Evolutionary conservation across 2,888 invertebrate genomes (phyloP), one percentile per base, ranked within the genome.

Genomic region (Tachystola acroxantha): DNA sequence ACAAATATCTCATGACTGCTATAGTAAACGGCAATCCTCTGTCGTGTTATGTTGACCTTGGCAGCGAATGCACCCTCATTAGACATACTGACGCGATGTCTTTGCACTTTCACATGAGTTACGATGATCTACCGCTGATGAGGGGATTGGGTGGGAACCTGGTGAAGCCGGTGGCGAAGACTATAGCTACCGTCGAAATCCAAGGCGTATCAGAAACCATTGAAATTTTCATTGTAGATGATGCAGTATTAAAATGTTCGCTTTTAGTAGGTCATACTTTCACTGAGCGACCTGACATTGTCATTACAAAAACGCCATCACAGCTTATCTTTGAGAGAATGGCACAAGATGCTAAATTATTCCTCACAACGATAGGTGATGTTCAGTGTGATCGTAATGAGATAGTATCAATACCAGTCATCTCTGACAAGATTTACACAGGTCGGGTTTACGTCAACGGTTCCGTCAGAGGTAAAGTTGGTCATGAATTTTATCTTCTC

Each of bases 151-250:
- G 38, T 3, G 16, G n/a, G 7, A 22, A 10, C 3, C 24, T 16
- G 7, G 10, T 14, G 1, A 12, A n/a, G 6, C 34, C 38, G 16
- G 1, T 32, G 1, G 36, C 11, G 2, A 12, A 6, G 9, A 13
- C 13, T 3, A 3, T n/a, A 1, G 26, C 12, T 10, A 22, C 16
- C 7, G 14, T 37, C 1, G 20, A 16, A 4, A 14, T 37, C 2
- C 36, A 37, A 27, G 36, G 24, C n/a, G 24, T 37, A 6, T 36
- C 30, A 7, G 45, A 47, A 5, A 10, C n/a, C 2, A 10, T 24
- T 1, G 32, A 39, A 2, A 1, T 35, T 9, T 35, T 10, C 7
- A 20, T 39, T n/a, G 39, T 39, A 14, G 14, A 34, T 7, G 39
- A 39, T 22, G 2, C 11, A 7, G 16, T 32, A 1, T 3, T 39